These are phyloP conservation scores for Chlorops oryzae DNA, from an alignment of 1,140 invertebrate species.

Conservation along the genomic window DNA sequence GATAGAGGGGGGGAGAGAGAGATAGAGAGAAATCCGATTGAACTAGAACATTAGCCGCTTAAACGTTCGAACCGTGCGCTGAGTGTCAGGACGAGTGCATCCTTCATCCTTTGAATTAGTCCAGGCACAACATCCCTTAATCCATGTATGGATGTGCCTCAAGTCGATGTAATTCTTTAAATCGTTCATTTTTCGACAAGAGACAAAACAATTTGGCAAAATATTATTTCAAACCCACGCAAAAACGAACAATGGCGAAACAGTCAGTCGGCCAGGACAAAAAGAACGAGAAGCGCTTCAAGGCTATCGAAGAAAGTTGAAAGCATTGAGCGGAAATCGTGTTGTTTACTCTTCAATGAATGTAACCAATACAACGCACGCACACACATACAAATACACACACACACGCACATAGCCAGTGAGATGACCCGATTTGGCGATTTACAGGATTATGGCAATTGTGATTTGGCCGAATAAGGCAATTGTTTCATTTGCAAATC, in stretches of 20 bases:
- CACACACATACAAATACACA: too few species aligned
- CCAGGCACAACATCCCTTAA: slow-evolving; percentile 37
- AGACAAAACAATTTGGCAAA: slow-evolving; percentile 46
- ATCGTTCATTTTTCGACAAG: slow-evolving; percentile 42
- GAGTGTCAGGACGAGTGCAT: slow-evolving; percentile 8
- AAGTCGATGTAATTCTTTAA: slow-evolving; percentile 38
- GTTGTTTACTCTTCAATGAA: slow-evolving; percentile 42
- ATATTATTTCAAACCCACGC: slow-evolving; percentile 44
- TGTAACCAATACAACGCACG: slow-evolving; percentile 43
- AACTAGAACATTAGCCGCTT: slow-evolving; percentile 12
- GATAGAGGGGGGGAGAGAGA: background rate
- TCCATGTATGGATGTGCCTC: slow-evolving; percentile 44
- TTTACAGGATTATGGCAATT: slow-evolving; percentile 41
- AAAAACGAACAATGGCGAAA: too few species aligned
- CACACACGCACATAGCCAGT: background rate
- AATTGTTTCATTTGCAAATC: slow-evolving; percentile 46
- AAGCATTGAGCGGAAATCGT: slow-evolving; percentile 6
- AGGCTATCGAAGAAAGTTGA: too few species aligned
- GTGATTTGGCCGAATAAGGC: slow-evolving; percentile 40
- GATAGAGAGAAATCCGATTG: slow-evolving; percentile 25
- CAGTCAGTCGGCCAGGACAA: too few species aligned
- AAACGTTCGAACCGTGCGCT: background rate
- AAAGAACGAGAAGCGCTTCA: too few species aligned
- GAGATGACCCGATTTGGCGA: slow-evolving; percentile 32
- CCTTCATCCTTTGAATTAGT: background rate